Evolutionary conservation across 30 jellyfish, hydroid and myxozoan genomes (phyloP).

Genomic region (Hydractinia symbiolongicarpus): DNA sequence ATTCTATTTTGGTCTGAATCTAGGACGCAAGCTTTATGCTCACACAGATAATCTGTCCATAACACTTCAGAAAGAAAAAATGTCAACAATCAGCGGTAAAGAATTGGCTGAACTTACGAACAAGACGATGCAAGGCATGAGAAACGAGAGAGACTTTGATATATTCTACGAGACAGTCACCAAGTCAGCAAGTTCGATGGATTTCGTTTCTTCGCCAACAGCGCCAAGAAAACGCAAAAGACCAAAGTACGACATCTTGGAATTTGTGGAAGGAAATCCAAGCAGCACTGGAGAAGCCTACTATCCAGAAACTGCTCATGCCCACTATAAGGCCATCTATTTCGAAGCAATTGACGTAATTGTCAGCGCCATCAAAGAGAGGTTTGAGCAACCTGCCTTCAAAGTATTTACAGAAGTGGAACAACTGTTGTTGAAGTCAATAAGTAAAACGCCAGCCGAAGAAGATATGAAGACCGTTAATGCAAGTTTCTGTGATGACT

Average conservation of each 20-base stretch:
- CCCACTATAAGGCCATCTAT: conserved; percentile 25
- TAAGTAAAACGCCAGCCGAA: neutral
- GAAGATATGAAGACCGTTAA: conserved; percentile 12
- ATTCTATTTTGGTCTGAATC: too few species aligned
- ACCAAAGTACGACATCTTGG: neutral
- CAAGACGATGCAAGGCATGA: too few species aligned
- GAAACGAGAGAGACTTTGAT: too few species aligned
- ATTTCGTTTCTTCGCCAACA: too few species aligned
- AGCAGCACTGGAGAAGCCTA: conserved; percentile 22
- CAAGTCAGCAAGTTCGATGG: too few species aligned
- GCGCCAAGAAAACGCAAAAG: too few species aligned
- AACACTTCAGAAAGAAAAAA: too few species aligned
- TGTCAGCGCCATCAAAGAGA: conserved; percentile 17
- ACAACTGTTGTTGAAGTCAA: conserved; percentile 17
- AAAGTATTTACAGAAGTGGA: conserved; percentile 14
- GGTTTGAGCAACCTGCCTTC: conserved; percentile 33
- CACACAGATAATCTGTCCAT: too few species aligned
- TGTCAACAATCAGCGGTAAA: too few species aligned
- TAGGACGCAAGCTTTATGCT: too few species aligned
- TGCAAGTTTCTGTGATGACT: conserved; percentile 10
- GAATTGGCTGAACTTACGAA: too few species aligned
- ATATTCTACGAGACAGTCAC: too few species aligned
- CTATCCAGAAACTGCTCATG: conserved; percentile 28
- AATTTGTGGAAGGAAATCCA: conserved; percentile 1
- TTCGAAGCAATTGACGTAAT: conserved; percentile 6